Conservation (phyloP, 2,797 vertebrate genomes). For the Peromyscus melanophrys region DNA sequence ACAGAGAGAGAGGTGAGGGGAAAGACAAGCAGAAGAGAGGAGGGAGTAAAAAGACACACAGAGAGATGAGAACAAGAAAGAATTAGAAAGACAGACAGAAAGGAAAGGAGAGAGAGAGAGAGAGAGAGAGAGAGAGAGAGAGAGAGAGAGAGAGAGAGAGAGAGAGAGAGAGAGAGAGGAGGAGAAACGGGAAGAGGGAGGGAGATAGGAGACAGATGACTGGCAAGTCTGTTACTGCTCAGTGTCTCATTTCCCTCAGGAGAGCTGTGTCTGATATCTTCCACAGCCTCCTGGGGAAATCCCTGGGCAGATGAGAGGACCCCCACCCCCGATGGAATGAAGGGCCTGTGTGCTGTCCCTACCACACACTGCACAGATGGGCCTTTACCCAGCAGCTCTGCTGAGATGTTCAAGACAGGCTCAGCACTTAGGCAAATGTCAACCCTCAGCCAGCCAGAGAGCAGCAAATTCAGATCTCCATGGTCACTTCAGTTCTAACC, state of each 20-base stretch:
- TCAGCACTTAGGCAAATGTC: neutral
- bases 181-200: too few species aligned
- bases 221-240: slow-evolving; percentile 69
- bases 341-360: fast-evolving
- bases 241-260: slow-evolving; percentile 82
- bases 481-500: neutral
- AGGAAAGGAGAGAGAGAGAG: too few species aligned
- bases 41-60: neutral
- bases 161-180: fast-evolving
- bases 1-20: neutral
- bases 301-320: neutral
- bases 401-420: slow-evolving; percentile 8
- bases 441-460: neutral
- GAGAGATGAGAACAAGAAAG: neutral
- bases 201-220: slow-evolving; percentile 64
- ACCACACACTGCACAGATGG: neutral
- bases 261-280: slow-evolving; percentile 60
- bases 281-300: neutral
- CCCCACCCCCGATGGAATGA: neutral
- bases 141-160: too few species aligned
- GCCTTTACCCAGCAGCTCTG: neutral
- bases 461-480: neutral
- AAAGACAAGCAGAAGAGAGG: neutral
- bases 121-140: too few species aligned
- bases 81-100: neutral